These are phyloP conservation scores for Pygathrix nemaeus DNA, from an alignment of 2,113 vertebrate species.

Conservation along the genomic window DNA sequence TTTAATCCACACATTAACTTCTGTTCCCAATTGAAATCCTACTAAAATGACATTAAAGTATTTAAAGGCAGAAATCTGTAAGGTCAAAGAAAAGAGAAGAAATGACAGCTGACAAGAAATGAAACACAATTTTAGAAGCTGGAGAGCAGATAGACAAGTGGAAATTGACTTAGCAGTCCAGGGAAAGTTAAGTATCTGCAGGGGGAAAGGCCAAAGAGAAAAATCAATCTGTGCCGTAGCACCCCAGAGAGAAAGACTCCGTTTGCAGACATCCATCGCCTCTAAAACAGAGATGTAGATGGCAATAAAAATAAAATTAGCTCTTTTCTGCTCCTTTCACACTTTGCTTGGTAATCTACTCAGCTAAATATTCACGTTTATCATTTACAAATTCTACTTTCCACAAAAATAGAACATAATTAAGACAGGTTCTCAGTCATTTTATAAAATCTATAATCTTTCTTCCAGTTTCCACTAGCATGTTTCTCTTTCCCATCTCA, in stretches of 20 bases:
- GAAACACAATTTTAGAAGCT: not conserved
- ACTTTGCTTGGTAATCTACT: not conserved
- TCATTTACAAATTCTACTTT: not conserved
- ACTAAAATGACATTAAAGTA: constrained; percentile 6
- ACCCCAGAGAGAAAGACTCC: not conserved
- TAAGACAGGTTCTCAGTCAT: not conserved
- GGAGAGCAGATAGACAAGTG: not conserved
- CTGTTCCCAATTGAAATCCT: not conserved
- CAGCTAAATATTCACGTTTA: not conserved
- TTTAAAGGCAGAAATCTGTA: not conserved
- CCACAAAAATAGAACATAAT: not conserved
- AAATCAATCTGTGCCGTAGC: not conserved
- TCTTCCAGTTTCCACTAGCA: not conserved
- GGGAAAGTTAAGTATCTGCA: not conserved
- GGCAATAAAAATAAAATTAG: not conserved
- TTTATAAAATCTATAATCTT: not conserved
- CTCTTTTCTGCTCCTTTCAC: not conserved
- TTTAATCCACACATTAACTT: not conserved
- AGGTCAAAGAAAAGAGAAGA: constrained; percentile 1
- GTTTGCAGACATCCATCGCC: not conserved
- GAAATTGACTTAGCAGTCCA: not conserved
- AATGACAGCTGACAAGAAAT: not conserved
- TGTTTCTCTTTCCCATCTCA: not conserved
- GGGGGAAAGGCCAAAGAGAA: not conserved
- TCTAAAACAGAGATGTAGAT: not conserved